Evolutionary conservation across 2,888 invertebrate genomes (phyloP), one percentile per base, ranked within the genome.

Genomic region (Apotomis capreana): DNA sequence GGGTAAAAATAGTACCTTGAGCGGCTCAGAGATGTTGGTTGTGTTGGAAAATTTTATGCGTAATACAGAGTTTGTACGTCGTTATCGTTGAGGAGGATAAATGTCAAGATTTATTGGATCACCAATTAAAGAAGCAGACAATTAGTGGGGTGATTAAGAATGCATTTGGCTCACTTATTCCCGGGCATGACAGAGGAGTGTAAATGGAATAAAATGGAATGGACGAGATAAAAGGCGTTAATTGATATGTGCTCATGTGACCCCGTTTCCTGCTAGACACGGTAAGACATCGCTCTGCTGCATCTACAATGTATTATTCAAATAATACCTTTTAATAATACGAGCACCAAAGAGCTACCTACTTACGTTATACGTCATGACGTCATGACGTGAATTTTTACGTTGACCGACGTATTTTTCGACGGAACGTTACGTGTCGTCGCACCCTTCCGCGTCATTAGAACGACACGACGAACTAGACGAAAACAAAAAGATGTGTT

Each of bases 71-170:
- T 63, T 51, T 52, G 52, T 62, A 68, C 62, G 61, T 72, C 58
- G 62, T 67, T 60, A 65, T 61, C 67, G 52, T 72, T 49, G 46
- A 15, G 26, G 67, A 51, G 72, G 72, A 72, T 72, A 72, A 72
- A 72, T 72, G 72, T 68, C 72, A 68, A 68, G 67, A 72, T 63
- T 68, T 72, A 72, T 72, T 72, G 72, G 72, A 72, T 72, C 62
- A 68, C 63, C 72, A 72, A 72, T 72, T 72, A 72, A 72, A 58
- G 58, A 54, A 49, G 26, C 67, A 51, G 71, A 68, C 68, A 84
- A 89, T 87, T 85, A 87, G 80, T 79, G 76, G 78, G 80, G 82
- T 83, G 83, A 87, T 87, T 83, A 82, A 82, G 84, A 83, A 82
- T 81, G 85, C 85, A 85, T 85, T 84, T 83, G 75, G 83, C 79